phyloP scores from a whole-genome alignment of 2,888 invertebrate genomes.

The Xestia sexstrigata region DNA sequence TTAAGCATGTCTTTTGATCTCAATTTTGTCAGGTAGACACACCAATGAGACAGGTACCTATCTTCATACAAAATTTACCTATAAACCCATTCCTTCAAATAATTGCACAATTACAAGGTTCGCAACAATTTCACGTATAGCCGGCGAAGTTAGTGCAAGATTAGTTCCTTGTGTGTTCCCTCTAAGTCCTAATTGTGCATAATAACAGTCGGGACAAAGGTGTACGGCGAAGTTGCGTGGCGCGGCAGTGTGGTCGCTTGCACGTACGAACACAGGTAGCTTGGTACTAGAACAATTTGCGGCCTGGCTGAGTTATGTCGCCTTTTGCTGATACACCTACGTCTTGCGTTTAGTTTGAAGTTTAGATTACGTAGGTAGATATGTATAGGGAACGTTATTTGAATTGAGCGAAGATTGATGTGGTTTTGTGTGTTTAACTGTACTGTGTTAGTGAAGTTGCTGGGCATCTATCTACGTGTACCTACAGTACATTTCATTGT shows the following conservation, averaged over 20 bases:
- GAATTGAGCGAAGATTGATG: constrained; percentile 60
- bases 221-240: constrained; percentile 79
- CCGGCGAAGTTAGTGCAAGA: constrained; percentile 80
- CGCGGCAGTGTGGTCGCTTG: constrained; percentile 76
- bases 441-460: background rate
- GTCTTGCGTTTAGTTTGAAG: constrained; percentile 49
- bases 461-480: background rate
- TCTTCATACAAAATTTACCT: constrained; percentile 7
- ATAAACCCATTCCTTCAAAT: constrained; percentile 40
- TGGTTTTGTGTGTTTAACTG: constrained; percentile 46
- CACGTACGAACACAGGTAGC: constrained; percentile 48
- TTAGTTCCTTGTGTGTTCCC: constrained; percentile 81
- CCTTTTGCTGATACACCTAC: constrained; percentile 70
- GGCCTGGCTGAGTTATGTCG: constrained; percentile 78
- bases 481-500: background rate
- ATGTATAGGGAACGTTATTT: constrained; percentile 47
- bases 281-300: constrained; percentile 83
- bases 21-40: background rate
- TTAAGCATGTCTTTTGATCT: too few relatives aligned
- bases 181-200: constrained; percentile 86
- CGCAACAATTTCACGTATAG: constrained; percentile 77
- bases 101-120: constrained; percentile 71
- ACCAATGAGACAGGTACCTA: background rate
- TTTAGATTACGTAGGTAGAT: constrained; percentile 38
- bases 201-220: constrained; percentile 84